Conservation (phyloP, 2,113 vertebrate species). For the Pachycephala philippinensis region DNA sequence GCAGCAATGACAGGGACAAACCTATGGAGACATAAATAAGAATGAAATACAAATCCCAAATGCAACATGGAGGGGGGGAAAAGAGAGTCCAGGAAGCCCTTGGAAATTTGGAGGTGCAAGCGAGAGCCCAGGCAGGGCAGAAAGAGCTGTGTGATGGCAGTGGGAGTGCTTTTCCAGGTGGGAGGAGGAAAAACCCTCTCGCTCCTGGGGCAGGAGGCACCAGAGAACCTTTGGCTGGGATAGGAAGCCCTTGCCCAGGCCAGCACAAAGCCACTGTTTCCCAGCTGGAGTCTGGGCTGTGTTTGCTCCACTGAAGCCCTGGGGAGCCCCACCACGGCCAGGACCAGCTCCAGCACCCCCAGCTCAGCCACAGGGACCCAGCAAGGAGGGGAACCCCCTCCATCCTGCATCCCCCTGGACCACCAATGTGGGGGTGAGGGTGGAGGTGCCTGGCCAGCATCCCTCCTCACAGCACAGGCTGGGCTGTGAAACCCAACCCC, state of each 20-base stretch:
- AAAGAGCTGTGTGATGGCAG: neutral
- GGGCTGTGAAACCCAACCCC: neutral
- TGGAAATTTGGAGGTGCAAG: neutral
- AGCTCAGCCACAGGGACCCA: accelerated
- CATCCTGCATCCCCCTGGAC: neutral
- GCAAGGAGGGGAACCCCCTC: neutral
- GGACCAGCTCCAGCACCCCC: neutral
- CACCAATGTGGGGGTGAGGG: neutral
- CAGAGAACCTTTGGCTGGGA: neutral
- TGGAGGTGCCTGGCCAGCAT: neutral
- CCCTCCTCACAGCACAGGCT: accelerated
- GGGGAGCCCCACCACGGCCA: accelerated
- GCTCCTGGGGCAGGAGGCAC: neutral
- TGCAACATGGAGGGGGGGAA: accelerated
- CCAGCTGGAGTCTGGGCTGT: neutral
- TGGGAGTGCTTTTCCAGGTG: neutral
- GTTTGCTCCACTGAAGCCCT: neutral
- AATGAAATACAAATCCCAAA: neutral
- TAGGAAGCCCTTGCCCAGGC: neutral
- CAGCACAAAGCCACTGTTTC: neutral
- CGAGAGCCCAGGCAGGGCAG: neutral
- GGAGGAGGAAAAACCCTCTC: neutral
- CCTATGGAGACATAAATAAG: neutral
- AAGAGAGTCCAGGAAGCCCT: neutral
- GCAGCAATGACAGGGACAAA: neutral